Evolutionary conservation across 2,113 vertebrate species (phyloP), one percentile per base, ranked within the genome.

Genomic region (Ahaetulla prasina): DNA sequence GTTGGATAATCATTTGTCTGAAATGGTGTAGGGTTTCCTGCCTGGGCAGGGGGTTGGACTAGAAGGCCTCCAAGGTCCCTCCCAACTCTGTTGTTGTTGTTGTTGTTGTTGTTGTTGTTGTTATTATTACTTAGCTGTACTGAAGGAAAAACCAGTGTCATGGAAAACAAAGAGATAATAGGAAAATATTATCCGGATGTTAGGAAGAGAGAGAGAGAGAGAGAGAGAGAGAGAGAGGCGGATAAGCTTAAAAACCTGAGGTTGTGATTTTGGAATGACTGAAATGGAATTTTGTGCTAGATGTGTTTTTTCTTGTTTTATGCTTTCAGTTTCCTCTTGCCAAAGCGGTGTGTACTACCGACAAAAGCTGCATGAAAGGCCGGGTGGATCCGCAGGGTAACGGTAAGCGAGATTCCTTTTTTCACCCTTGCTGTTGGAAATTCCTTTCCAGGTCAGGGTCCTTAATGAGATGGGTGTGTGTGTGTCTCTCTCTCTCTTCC

Each of bases 301-400:
- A 35, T 43, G 1, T 86, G 45, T 0, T 39, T 85, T 60, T 11
- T 3, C 68, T 60, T 30, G 87, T 52, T 94, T 90, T 87, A 68
- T 74, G 54, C 25, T 22, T 39, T 47, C 93, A 97, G 97, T 96
- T 95, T 50, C 97, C 96, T 52, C 92, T 92, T 0, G 7, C 2
- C 18, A 97, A 96, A 93, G 95, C 96, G 1, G 8, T 93, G 90
- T 99, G 98, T 91, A 93, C 25, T 27, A 96, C 96, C 3, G 96
- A 98, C 90, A 60, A 10, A 20, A 95, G 96, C 53, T 99, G 98
- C 93, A 93, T 91, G 93, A 96, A 96, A 93, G 98, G 98, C 45
- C 89, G 92, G 60, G 96, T 93, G 96, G 93, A 97, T 86, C 95
- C 97, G 0, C 96, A 94, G 80, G 98, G 97, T 94, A 98, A 98